Conservation (phyloP, 2,113 vertebrate genomes). For the Amblyopsis rosae region DNA sequence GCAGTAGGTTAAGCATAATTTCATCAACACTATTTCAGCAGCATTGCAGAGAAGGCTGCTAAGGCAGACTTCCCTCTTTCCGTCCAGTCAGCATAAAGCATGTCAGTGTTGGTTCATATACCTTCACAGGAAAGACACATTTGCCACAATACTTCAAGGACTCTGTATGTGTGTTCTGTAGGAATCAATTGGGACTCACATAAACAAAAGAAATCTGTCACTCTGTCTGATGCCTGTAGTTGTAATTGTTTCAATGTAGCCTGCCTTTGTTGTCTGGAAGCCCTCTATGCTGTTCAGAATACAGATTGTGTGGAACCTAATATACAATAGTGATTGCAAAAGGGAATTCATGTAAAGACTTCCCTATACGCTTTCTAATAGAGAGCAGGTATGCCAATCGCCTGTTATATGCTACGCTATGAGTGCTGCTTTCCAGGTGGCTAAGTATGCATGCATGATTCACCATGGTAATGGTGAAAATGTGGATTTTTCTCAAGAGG, state of each 20-base stretch:
- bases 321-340: conserved; percentile 37
- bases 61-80: conserved; percentile 52
- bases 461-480: conserved; percentile 20
- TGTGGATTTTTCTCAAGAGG: conserved; percentile 31
- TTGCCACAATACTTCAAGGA: conserved; percentile 33
- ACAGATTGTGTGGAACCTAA: conserved; percentile 34
- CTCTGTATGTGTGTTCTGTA: conserved; percentile 30
- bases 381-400: conserved; percentile 55
- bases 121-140: conserved; percentile 32
- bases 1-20: conserved; percentile 53
- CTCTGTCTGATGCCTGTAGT: conserved; percentile 22
- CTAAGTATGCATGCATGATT: conserved; percentile 48
- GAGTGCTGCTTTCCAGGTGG: conserved; percentile 40
- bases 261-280: conserved; percentile 2
- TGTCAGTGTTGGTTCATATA: conserved; percentile 1
- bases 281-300: conserved; percentile 8
- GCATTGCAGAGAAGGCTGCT: conserved; percentile 54
- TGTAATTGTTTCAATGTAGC: conserved; percentile 13
- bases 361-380: conserved; percentile 34
- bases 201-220: conserved; percentile 29
- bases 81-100: conserved; percentile 64
- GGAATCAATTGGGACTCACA: conserved; percentile 39
- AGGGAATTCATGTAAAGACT: conserved; percentile 48
- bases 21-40: conserved; percentile 65
- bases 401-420: conserved; percentile 15